phyloP scores from a whole-genome alignment of 2,113 vertebrate species.

The Phyllostomus hastatus region DNA sequence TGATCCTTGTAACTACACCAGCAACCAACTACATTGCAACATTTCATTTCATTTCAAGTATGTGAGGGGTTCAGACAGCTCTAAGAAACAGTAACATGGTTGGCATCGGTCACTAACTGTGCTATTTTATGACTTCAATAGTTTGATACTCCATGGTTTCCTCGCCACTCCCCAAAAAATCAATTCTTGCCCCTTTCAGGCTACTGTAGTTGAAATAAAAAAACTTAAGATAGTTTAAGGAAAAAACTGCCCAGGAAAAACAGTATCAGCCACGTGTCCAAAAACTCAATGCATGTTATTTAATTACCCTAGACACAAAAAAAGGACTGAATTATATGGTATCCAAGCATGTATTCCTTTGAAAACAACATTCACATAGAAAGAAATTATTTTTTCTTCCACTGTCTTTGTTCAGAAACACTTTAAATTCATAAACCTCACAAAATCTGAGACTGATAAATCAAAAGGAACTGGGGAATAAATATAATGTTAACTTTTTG shows the following conservation, averaged over 20 bases:
- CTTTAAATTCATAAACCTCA: neutral
- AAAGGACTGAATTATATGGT: neutral
- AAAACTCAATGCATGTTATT: neutral
- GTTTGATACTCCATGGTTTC: neutral
- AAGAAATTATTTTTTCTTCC: slow-evolving; percentile 10
- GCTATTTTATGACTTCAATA: neutral
- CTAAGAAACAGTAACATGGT: neutral
- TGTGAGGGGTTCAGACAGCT: neutral
- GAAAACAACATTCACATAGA: neutral
- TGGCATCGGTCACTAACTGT: neutral
- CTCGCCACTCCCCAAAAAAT: neutral
- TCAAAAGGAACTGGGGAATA: neutral
- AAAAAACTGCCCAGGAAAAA: neutral
- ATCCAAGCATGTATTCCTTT: neutral
- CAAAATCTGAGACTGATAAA: slow-evolving; percentile 4
- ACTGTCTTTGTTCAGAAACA: neutral
- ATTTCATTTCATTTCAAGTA: neutral
- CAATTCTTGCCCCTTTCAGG: neutral
- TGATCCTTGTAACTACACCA: neutral
- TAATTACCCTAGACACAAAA: neutral
- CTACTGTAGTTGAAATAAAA: neutral
- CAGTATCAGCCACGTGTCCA: neutral
- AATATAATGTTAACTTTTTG: neutral
- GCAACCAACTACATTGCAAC: neutral
- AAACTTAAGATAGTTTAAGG: neutral